Conservation (phyloP, 2,113 vertebrate species). For the Grammomys dolichurus region DNA sequence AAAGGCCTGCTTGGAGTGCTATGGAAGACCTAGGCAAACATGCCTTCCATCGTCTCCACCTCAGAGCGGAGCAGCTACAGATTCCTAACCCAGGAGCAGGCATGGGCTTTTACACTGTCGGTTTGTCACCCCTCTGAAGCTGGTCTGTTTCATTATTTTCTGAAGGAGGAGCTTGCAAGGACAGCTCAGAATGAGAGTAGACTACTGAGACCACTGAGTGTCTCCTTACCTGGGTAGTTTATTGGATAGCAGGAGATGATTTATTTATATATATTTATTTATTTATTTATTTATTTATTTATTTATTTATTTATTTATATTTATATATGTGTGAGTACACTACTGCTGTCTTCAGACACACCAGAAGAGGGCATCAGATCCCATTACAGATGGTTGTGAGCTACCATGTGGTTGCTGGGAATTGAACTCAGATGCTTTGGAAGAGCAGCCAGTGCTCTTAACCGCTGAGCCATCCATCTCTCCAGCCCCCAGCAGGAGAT, state of each 20-base stretch:
- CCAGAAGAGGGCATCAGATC: too few species aligned
- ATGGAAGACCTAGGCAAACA: background rate
- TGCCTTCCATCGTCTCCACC: background rate
- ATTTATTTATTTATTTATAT: background rate
- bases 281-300: too few species aligned
- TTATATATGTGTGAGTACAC: too few species aligned
- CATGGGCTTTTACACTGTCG: background rate
- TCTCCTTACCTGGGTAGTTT: conserved; percentile 29
- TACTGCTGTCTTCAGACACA: too few species aligned
- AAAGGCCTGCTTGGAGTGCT: background rate
- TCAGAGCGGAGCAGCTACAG: background rate
- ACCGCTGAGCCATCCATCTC: too few species aligned
- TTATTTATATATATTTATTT: background rate
- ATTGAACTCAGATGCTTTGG: too few species aligned
- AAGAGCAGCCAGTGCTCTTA: too few species aligned
- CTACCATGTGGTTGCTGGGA: too few species aligned
- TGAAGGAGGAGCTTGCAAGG: conserved; percentile 28
- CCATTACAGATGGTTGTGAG: too few species aligned
- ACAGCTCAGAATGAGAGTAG: background rate
- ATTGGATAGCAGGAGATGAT: background rate
- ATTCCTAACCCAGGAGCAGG: background rate
- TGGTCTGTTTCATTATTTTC: background rate
- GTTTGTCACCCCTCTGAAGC: background rate
- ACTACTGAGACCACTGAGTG: background rate
- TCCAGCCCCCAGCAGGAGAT: background rate